These are phyloP conservation scores for Leucoraja ocellata DNA, from an alignment of 2,797 vertebrate species.

Conservation along the genomic window DNA sequence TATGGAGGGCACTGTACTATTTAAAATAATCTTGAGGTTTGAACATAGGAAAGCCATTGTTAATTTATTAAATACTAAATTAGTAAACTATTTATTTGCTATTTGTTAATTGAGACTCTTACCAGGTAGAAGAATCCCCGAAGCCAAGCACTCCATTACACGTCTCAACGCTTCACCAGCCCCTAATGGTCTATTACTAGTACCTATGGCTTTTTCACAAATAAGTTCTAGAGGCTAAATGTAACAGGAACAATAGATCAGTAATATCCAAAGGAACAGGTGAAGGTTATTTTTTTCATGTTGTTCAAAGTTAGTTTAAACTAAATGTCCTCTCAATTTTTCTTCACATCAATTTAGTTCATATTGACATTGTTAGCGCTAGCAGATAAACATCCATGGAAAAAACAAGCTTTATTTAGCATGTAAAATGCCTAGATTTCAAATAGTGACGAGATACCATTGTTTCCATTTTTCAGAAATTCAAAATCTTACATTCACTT, in stretches of 20 bases:
- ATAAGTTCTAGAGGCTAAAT: slow-evolving; percentile 91
- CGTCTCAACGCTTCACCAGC: slow-evolving; percentile 91
- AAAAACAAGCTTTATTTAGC: background rate
- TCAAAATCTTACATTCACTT: background rate
- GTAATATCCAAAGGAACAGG: background rate
- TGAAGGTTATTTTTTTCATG: background rate
- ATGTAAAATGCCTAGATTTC: background rate
- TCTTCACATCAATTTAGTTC: background rate
- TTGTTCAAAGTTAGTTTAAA: background rate
- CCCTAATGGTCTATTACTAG: slow-evolving; percentile 92
- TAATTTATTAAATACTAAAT: background rate
- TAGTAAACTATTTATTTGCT: background rate
- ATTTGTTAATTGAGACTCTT: slow-evolving; percentile 45
- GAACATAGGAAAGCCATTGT: background rate
- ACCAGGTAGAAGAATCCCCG: slow-evolving; percentile 94
- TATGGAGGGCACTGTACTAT: background rate
- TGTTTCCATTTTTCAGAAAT: background rate
- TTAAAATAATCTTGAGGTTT: background rate
- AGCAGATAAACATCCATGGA: background rate
- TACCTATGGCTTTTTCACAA: slow-evolving; percentile 98
- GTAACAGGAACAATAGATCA: slow-evolving; percentile 57
- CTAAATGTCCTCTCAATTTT: background rate
- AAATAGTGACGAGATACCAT: background rate
- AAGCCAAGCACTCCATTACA: slow-evolving; percentile 97
- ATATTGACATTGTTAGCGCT: background rate